Percentiles rank a stretch among this genome's conserved stretches.
phyloP scores from a whole-genome alignment of 2,797 vertebrate genomes.

The Odontamblyopus lacepedii region DNA sequence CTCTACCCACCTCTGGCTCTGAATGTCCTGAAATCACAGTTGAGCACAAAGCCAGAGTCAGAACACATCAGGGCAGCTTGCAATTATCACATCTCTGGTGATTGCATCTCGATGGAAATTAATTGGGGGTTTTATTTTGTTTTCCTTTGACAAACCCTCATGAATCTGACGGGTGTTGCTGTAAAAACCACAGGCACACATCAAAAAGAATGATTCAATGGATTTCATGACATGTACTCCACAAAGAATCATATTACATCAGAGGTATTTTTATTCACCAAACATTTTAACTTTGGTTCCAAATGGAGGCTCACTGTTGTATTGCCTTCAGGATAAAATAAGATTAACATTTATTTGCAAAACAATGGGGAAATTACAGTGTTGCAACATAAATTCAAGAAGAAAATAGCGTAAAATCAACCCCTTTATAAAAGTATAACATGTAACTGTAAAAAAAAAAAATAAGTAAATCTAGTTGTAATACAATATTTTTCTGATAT shows the following conservation, averaged over 20 bases:
- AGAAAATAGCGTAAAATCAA: too few relatives aligned
- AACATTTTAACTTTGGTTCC: not conserved
- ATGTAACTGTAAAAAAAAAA: too few relatives aligned
- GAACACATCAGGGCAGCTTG: constrained; percentile 46
- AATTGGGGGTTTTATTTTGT: constrained; percentile 60
- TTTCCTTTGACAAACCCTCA: constrained; percentile 51
- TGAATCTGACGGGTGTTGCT: constrained; percentile 42
- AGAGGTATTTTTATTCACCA: not conserved
- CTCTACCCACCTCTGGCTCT: constrained; percentile 9
- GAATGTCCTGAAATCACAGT: constrained; percentile 52
- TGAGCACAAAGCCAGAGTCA: constrained; percentile 51
- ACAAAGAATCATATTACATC: not conserved
- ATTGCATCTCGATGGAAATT: constrained; percentile 63
- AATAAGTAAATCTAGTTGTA: too few relatives aligned
- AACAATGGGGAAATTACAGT: too few relatives aligned
- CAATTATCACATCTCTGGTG: constrained; percentile 57
- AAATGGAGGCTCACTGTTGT: too few relatives aligned
- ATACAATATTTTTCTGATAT: too few relatives aligned
- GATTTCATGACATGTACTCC: constrained; percentile 26
- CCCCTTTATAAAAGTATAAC: too few relatives aligned
- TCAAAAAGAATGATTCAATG: constrained; percentile 21
- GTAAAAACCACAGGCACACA: not conserved
- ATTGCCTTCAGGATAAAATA: too few relatives aligned
- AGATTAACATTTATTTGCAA: too few relatives aligned
- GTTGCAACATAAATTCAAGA: too few relatives aligned